Percentiles rank a stretch among this genome's conserved stretches.
phyloP scores from a whole-genome alignment of 92 coral and sea anemone genomes.

The Phenganax marumi region DNA sequence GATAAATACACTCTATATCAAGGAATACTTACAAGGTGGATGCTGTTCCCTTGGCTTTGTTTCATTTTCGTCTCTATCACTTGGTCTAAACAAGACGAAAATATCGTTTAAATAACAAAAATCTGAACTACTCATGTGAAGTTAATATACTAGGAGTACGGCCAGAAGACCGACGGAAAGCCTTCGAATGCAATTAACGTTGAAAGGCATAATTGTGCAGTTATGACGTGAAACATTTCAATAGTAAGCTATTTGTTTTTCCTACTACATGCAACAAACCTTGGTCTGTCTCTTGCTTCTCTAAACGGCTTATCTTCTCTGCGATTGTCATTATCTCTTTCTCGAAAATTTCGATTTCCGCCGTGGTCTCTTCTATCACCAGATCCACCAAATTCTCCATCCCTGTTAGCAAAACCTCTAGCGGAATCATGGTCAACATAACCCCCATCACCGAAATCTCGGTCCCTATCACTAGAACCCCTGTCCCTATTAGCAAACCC shows the following conservation, averaged over 20 bases:
- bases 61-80: slow-evolving; percentile 2
- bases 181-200: neutral
- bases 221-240: neutral
- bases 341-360: neutral
- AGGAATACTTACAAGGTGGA: slow-evolving; percentile 4
- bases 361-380: slow-evolving; percentile 11
- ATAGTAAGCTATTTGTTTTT: neutral
- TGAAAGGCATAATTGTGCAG: neutral
- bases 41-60: slow-evolving; percentile 5
- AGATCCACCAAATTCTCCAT: neutral
- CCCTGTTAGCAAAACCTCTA: neutral
- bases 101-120: neutral
- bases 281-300: slow-evolving; percentile 24
- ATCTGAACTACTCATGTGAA: neutral
- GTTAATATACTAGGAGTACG: neutral
- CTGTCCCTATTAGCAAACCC: slow-evolving; percentile 65
- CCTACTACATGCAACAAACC: slow-evolving; percentile 1
- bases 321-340: slow-evolving; percentile 49
- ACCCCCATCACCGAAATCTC: slow-evolving; percentile 23
- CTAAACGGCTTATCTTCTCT: slow-evolving; percentile 25
- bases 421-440: neutral
- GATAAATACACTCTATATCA: neutral
- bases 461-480: slow-evolving; percentile 44
- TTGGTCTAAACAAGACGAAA: neutral
- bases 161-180: no score